These are phyloP conservation scores for Osmerus mordax DNA, from an alignment of 2,113 vertebrate species.

Conservation along the genomic window DNA sequence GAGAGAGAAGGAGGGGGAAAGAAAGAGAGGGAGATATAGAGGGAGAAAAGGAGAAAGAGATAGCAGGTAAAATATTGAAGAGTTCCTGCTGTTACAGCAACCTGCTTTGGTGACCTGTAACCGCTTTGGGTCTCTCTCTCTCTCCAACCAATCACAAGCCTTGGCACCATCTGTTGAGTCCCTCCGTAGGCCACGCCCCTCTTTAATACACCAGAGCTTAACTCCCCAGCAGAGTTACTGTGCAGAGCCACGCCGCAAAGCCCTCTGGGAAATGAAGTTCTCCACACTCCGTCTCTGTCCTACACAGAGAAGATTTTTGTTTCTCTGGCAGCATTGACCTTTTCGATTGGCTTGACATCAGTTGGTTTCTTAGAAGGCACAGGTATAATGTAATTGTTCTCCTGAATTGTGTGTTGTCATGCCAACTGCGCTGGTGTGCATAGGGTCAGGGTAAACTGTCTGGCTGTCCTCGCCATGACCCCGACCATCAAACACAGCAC, in stretches of 20 bases:
- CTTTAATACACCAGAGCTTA: constrained; percentile 42
- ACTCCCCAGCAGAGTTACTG: constrained; percentile 7
- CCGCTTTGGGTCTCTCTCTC: constrained; percentile 23
- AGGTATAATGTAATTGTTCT: constrained; percentile 13
- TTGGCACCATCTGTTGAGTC: constrained; percentile 44
- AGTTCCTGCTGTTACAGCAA: background rate
- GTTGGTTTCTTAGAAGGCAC: background rate
- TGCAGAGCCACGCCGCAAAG: constrained; percentile 32
- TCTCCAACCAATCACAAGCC: constrained; percentile 19
- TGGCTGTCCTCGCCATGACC: constrained; percentile 29
- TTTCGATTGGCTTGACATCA: constrained; percentile 20
- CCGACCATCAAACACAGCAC: constrained; percentile 23
- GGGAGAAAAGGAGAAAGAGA: background rate
- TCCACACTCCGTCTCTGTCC: background rate
- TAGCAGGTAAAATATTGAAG: background rate
- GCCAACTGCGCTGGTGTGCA: constrained; percentile 45
- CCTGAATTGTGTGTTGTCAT: constrained; percentile 40
- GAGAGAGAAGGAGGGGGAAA: background rate
- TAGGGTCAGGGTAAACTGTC: constrained; percentile 31
- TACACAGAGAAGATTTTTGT: background rate
- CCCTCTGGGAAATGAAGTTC: constrained; percentile 36
- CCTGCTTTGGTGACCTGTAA: background rate
- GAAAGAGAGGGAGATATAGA: background rate
- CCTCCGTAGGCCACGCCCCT: constrained; percentile 31
- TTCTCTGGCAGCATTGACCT: background rate